Evolutionary conservation across 1,140 invertebrate genomes (phyloP).

Genomic region (Ephestia elutella): DNA sequence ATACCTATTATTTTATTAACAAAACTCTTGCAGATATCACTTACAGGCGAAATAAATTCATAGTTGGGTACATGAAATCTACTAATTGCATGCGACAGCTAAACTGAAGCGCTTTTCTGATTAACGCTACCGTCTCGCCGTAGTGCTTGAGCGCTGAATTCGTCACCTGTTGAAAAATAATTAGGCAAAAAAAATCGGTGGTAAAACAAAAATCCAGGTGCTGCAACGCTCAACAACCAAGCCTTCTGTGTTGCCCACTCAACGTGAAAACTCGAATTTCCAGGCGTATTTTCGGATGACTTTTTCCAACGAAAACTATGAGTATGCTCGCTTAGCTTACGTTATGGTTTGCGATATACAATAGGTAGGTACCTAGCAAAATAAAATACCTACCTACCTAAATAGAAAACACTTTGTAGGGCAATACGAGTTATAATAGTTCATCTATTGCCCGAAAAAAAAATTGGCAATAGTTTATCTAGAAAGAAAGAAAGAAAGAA

Average conservation of each 20-base stretch:
- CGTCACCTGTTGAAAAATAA: slow-evolving; percentile 73
- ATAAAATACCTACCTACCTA: too few relatives aligned
- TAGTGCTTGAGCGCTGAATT: slow-evolving; percentile 64
- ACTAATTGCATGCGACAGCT: slow-evolving; percentile 63
- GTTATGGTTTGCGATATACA: neutral
- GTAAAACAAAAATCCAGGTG: slow-evolving; percentile 69
- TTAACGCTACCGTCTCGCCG: slow-evolving; percentile 50
- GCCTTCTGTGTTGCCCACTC: slow-evolving; percentile 58
- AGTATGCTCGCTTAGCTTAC: slow-evolving; percentile 1
- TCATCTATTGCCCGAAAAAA: too few relatives aligned
- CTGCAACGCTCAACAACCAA: slow-evolving; percentile 44
- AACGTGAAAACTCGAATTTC: slow-evolving; percentile 48
- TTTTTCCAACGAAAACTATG: slow-evolving; percentile 44
- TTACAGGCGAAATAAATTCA: slow-evolving; percentile 10
- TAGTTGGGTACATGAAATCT: slow-evolving; percentile 32
- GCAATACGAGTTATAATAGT: too few relatives aligned
- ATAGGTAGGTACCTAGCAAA: neutral
- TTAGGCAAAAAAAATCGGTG: slow-evolving; percentile 68
- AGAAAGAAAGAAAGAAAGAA: too few relatives aligned
- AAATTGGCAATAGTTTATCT: too few relatives aligned
- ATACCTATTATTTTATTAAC: too few relatives aligned
- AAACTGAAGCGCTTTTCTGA: slow-evolving; percentile 57
- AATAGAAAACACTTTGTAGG: too few relatives aligned
- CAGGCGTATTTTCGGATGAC: slow-evolving; percentile 41
- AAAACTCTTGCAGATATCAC: neutral